Evolutionary conservation across 2,888 invertebrate species (phyloP).

Genomic region (Mimachlamys varia): DNA sequence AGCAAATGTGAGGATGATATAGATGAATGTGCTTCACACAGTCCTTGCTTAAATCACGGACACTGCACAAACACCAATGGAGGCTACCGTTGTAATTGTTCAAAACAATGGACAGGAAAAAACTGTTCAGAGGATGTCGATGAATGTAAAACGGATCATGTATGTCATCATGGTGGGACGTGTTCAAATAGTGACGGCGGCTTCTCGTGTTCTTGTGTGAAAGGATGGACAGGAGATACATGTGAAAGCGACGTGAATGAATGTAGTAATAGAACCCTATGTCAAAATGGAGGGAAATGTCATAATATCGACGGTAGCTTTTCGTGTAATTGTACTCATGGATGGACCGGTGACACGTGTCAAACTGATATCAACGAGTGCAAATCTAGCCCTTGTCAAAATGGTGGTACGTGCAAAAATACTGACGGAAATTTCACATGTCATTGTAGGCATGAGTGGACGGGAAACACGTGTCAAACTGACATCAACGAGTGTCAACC

Average conservation of each 20-base stretch:
- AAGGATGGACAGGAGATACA: constrained; percentile 25
- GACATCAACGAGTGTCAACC: no score
- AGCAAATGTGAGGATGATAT: background rate
- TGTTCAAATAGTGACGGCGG: background rate
- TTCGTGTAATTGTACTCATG: background rate
- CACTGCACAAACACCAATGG: no score
- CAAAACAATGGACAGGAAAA: background rate
- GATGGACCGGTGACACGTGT: constrained; percentile 35
- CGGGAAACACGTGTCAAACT: background rate
- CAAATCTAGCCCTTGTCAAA: background rate
- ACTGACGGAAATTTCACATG: background rate
- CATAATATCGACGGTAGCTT: background rate
- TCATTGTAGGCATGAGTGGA: background rate
- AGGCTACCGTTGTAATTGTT: no score
- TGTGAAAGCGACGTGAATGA: constrained; percentile 20
- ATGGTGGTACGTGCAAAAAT: background rate
- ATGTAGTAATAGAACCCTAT: background rate
- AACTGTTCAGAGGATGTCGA: background rate
- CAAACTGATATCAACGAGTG: constrained; percentile 35
- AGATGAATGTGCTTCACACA: background rate
- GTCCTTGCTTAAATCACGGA: background rate
- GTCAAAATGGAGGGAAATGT: background rate
- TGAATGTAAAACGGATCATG: background rate
- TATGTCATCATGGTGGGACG: background rate
- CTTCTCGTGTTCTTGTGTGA: constrained; percentile 2